Evolutionary conservation across 2,113 vertebrate genomes (phyloP).

Genomic region (Stegostoma tigrinum): DNA sequence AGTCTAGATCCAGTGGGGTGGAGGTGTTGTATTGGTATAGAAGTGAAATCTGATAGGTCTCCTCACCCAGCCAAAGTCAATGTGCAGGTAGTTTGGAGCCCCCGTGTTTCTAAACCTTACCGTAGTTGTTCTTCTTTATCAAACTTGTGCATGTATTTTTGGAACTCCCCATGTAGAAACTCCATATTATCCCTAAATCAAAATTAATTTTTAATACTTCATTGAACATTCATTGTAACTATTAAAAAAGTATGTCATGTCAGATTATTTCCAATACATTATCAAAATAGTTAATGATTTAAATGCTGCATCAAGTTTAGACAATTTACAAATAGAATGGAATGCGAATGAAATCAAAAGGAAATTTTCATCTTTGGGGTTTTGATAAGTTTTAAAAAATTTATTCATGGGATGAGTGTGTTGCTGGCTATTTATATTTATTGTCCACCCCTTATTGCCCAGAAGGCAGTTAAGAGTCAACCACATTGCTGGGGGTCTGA

Average conservation of each 20-base stretch:
- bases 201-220: background rate
- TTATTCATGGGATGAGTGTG: background rate
- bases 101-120: slow-evolving; percentile 32
- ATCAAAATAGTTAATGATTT: background rate
- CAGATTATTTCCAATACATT: background rate
- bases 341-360: background rate
- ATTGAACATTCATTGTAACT: background rate
- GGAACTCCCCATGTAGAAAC: background rate
- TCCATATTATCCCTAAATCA: slow-evolving; percentile 22
- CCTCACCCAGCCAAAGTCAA: too few species aligned
- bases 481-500: too few species aligned
- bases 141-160: slow-evolving; percentile 18
- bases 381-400: too few species aligned
- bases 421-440: too few species aligned
- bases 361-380: background rate
- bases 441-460: too few species aligned
- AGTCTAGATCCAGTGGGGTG: too few species aligned
- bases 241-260: background rate
- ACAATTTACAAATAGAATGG: background rate
- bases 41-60: too few species aligned
- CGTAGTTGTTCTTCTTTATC: slow-evolving; percentile 39
- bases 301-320: background rate
- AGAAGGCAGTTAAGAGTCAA: too few species aligned
- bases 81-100: slow-evolving; percentile 40
- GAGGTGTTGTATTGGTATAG: too few species aligned